Percentiles rank a stretch among this genome's conserved stretches.
Evolutionary conservation across 2,888 invertebrate genomes (phyloP).

Genomic region (Cantharis nigra): DNA sequence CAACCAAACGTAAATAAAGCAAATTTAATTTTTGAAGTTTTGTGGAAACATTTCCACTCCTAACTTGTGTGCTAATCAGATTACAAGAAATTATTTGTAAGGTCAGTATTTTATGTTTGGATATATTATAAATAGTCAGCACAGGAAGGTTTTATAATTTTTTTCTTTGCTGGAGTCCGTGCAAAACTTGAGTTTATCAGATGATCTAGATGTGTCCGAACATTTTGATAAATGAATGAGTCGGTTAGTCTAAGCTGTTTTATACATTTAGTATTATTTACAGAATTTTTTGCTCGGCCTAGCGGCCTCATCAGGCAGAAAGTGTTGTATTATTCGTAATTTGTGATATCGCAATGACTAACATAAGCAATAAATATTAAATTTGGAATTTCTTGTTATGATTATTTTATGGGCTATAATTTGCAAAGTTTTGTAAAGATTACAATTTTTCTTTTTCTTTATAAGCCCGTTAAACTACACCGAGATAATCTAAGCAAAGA

Average conservation of each 20-base stretch:
- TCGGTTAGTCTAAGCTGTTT: too few species aligned
- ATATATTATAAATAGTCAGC: too few species aligned
- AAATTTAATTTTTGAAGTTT: background rate
- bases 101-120: too few species aligned
- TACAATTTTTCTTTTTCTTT: constrained; percentile 18
- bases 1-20: background rate
- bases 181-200: too few species aligned
- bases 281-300: background rate
- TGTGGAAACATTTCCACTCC: background rate
- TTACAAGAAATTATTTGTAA: too few species aligned
- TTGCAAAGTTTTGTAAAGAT: constrained; percentile 8
- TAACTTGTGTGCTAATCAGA: background rate
- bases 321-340: too few species aligned
- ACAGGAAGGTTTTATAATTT: too few species aligned
- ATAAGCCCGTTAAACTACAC: constrained; percentile 33
- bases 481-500: constrained; percentile 34
- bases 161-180: too few species aligned
- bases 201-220: too few species aligned
- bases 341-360: too few species aligned
- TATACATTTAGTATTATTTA: too few species aligned
- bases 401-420: constrained; percentile 5
- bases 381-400: background rate
- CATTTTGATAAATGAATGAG: too few species aligned
- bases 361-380: background rate
- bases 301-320: background rate